phyloP scores from a whole-genome alignment of 37 sponge, comb jelly and placozoan genomes.

The Spongilla lacustris region DNA sequence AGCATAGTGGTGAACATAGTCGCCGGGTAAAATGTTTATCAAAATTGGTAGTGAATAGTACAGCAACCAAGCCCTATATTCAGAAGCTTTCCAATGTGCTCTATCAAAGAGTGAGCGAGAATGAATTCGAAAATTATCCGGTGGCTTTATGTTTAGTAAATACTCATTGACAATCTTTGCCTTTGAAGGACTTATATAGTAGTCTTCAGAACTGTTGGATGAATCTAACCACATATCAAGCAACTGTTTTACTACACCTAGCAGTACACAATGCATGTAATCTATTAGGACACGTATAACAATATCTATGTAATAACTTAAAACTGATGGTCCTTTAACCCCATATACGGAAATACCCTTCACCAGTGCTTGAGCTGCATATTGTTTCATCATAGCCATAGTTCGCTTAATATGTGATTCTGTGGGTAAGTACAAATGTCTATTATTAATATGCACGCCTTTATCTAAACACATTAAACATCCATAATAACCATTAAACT shows the following conservation, averaged over 20 bases:
- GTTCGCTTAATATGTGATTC: not conserved
- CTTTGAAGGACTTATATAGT: not conserved
- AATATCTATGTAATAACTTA: not conserved
- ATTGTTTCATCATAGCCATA: not conserved
- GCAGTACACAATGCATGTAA: not conserved
- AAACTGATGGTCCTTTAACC: not conserved
- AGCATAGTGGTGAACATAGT: conserved; percentile 16
- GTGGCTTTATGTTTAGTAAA: conserved; percentile 4
- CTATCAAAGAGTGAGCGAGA: not conserved
- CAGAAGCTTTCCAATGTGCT: conserved; percentile 19
- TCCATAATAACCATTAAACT: not conserved
- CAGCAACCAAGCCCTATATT: conserved; percentile 16
- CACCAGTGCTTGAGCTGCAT: not conserved
- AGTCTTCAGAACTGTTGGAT: not conserved
- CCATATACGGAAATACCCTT: not conserved
- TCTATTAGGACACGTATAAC: not conserved
- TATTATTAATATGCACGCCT: not conserved
- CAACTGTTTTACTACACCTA: not conserved
- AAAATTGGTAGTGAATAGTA: conserved; percentile 8
- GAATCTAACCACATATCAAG: not conserved
- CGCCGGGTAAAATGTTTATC: not conserved
- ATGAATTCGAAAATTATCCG: conserved; percentile 15
- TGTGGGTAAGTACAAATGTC: not conserved
- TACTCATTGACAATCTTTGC: not conserved
- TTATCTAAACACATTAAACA: not conserved